These are phyloP conservation scores for Hermetia illucens DNA, from an alignment of 1,140 invertebrate genomes.

Conservation along the genomic window DNA sequence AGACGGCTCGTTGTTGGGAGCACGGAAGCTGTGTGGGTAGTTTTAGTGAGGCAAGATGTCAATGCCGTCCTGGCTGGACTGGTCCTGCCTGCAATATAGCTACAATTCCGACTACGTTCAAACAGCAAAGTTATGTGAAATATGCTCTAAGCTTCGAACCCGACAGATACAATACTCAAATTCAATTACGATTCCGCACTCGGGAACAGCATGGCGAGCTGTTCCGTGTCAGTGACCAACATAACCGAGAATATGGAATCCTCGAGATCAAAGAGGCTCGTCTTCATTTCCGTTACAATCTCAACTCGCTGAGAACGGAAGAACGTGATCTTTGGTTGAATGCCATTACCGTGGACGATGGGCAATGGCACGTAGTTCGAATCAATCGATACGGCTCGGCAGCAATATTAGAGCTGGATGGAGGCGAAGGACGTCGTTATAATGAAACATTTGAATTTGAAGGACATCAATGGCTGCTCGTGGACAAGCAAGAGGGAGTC, in stretches of 20 bases:
- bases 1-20: conserved; percentile 71
- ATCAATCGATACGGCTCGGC: conserved; percentile 83
- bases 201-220: conserved; percentile 83
- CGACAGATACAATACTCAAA: conserved; percentile 78
- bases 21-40: conserved; percentile 89
- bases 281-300: conserved; percentile 81
- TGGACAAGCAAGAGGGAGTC: conserved; percentile 89
- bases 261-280: conserved; percentile 86
- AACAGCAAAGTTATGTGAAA: conserved; percentile 85
- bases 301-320: conserved; percentile 79
- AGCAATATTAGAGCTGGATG: conserved; percentile 85
- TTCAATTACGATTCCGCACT: conserved; percentile 85
- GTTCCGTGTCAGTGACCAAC: conserved; percentile 84
- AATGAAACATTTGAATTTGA: conserved; percentile 87
- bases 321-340: conserved; percentile 83
- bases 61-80: conserved; percentile 84
- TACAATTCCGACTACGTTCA: conserved; percentile 79
- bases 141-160: conserved; percentile 91
- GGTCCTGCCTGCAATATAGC: conserved; percentile 71
- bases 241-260: conserved; percentile 88
- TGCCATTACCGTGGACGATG: conserved; percentile 81
- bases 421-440: conserved; percentile 85
- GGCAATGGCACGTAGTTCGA: conserved; percentile 91
- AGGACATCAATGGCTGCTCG: conserved; percentile 81
- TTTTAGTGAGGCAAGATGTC: conserved; percentile 74